phyloP scores from a whole-genome alignment of 2,888 invertebrate genomes.

The Cetonia aurata region DNA sequence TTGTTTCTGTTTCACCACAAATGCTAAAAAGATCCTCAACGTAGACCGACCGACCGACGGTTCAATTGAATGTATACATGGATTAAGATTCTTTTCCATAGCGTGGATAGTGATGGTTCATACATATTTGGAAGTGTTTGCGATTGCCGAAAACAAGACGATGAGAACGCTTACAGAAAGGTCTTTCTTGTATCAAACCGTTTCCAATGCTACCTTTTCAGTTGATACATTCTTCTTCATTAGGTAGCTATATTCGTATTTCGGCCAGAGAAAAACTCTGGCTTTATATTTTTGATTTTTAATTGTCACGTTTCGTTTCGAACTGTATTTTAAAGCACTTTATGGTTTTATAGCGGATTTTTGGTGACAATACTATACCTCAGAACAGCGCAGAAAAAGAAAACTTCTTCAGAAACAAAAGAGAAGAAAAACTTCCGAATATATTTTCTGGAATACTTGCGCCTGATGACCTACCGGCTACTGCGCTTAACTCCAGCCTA shows the following conservation, averaged over 20 bases:
- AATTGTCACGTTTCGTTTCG: too few species aligned
- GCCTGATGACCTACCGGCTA: conserved; percentile 75
- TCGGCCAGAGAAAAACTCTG: too few species aligned
- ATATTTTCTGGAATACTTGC: conserved; percentile 66
- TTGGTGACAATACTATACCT: conserved; percentile 80
- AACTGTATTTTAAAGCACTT: not conserved
- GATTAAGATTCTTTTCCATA: conserved; percentile 82
- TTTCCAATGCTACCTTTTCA: conserved; percentile 87
- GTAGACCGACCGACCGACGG: conserved; percentile 76
- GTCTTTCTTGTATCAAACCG: conserved; percentile 83
- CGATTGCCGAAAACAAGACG: conserved; percentile 81
- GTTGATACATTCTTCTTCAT: conserved; percentile 91
- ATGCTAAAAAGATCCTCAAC: conserved; percentile 81
- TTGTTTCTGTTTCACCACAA: conserved; percentile 81
- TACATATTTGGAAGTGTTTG: conserved; percentile 85
- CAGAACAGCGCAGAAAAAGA: conserved; percentile 73
- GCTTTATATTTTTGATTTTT: too few species aligned
- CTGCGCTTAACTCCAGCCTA: conserved; percentile 86
- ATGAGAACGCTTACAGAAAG: conserved; percentile 80
- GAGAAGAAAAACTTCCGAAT: conserved; percentile 11
- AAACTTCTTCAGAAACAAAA: conserved; percentile 60
- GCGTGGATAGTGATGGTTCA: conserved; percentile 89
- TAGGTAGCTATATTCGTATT: conserved; percentile 69
- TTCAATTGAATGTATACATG: conserved; percentile 81
- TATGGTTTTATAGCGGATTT: conserved; percentile 70